Percentiles rank a stretch among this genome's conserved stretches.
These are phyloP conservation scores for Eurypyga helias DNA, from an alignment of 2,113 vertebrate genomes.

Conservation along the genomic window DNA sequence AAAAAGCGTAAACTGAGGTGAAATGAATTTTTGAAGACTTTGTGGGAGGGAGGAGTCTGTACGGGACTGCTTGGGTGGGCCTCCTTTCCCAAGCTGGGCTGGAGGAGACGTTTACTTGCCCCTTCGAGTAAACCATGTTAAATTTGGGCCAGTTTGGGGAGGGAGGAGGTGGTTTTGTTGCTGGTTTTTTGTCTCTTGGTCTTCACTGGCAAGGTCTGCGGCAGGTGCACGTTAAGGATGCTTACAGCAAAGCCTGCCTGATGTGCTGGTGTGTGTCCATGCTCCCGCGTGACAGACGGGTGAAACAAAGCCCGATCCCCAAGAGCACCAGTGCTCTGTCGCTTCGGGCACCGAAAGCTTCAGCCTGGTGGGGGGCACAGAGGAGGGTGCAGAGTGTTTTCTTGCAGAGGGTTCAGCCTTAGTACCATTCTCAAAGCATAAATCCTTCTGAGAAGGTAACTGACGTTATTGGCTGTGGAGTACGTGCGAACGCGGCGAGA, in stretches of 20 bases:
- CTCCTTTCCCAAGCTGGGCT: background rate
- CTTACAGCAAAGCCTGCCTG: background rate
- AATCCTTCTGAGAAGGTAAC: background rate
- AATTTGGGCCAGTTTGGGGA: background rate
- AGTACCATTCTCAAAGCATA: background rate
- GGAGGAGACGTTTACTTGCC: background rate
- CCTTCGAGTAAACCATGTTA: background rate
- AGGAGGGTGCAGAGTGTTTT: background rate
- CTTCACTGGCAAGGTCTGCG: background rate
- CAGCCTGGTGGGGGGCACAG: background rate
- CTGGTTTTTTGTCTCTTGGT: background rate
- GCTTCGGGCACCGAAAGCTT: background rate
- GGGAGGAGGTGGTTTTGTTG: rapidly evolving
- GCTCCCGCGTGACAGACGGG: background rate
- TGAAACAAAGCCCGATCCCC: background rate
- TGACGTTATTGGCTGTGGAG: background rate
- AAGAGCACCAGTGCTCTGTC: background rate
- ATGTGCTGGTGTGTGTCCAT: background rate
- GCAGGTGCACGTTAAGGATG: background rate
- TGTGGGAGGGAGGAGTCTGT: background rate
- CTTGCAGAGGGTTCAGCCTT: background rate
- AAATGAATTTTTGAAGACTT: background rate
- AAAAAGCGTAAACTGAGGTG: background rate
- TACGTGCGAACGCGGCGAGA: background rate
- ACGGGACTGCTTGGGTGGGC: background rate